Evolutionary conservation across 35 echinoderm and acorn worm genomes (phyloP), one percentile per base, ranked within the genome.

Genomic region (Diadema setosum): DNA sequence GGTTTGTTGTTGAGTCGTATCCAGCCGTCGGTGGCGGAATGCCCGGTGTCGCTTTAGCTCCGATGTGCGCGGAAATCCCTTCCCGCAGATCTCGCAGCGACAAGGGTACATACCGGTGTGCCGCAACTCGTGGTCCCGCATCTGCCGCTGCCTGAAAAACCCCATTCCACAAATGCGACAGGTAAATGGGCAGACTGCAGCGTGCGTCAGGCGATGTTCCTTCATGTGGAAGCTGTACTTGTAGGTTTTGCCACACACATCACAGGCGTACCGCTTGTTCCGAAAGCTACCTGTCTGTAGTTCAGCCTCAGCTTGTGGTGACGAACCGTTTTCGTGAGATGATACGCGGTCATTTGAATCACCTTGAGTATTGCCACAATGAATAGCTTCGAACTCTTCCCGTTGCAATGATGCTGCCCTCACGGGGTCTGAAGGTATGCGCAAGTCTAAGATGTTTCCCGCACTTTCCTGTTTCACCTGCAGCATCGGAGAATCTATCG

Each of bases 201-300:
- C 84, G 58, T 93, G 91, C 36, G 91, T 93, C 26, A 87, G 81
- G 20, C 85, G 75, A 63, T 93, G 91, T 73, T 93, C 91, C 33
- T 93, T 93, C 50, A 93, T 74, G 29, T 82, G 64, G 31, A 59
- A 87, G 31, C 80, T 65, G 43, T 93, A 93, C 85, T 93, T 93
- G 75, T 93, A 93, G 15, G 84, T 87, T 27, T 93, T 93, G 2
- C 91, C 91, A 33, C 91, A 93, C 31, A 93, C 49, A 61, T 87
- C 63, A 32, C 91, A 93, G 17, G 76, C 73, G 40, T 41, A 78
- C 44, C 73, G 50, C 17, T 65, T 82, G 7, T 60, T 75, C 18
- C 87, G 55, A 48, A 32, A 11, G 5, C 24, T 70, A 11, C 48
- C 20, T 52, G n/a, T 11, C 48, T 52, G 9, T n/a, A n/a, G 48